A percentile compares a stretch with the other conserved stretches of the same genome.
Conservation (phyloP, 1,140 invertebrate species). For the Drosophila ficusphila region DNA sequence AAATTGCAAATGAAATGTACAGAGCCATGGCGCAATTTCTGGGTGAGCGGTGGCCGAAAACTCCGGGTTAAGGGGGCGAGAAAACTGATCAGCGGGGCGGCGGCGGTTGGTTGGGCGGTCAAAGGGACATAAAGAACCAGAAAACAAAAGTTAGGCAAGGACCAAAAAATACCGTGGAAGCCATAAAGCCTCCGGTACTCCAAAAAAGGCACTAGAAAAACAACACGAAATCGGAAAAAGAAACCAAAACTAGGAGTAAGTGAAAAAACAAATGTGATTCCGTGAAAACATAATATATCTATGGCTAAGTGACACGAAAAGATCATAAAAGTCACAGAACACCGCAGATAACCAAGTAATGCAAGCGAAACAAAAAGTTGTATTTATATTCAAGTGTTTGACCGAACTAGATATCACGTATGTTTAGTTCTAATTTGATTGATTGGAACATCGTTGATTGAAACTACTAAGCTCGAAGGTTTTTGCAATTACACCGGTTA, state of each 20-base stretch:
- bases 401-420: too few species aligned
- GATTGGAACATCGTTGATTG: too few species aligned
- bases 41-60: not conserved
- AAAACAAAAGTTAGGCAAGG: conserved; percentile 30
- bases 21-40: conserved; percentile 3
- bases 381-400: too few species aligned
- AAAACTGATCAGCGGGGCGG: conserved; percentile 17
- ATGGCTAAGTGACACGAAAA: conserved; percentile 3
- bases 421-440: too few species aligned
- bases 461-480: too few species aligned
- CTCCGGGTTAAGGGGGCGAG: not conserved
- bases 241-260: not conserved
- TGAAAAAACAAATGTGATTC: conserved; percentile 4
- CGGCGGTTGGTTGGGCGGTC: conserved; percentile 6
- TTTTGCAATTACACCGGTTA: not conserved
- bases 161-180: not conserved
- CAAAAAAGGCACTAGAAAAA: not conserved
- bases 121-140: conserved; percentile 31
- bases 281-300: not conserved
- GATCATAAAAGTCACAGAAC: conserved; percentile 5
- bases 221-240: not conserved
- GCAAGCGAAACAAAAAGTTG: not conserved
- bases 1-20: conserved; percentile 45
- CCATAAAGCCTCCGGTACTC: conserved; percentile 6
- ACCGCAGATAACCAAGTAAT: not conserved